Evolutionary conservation across 1,140 invertebrate genomes (phyloP).

Genomic region (Bombus pyrosoma): DNA sequence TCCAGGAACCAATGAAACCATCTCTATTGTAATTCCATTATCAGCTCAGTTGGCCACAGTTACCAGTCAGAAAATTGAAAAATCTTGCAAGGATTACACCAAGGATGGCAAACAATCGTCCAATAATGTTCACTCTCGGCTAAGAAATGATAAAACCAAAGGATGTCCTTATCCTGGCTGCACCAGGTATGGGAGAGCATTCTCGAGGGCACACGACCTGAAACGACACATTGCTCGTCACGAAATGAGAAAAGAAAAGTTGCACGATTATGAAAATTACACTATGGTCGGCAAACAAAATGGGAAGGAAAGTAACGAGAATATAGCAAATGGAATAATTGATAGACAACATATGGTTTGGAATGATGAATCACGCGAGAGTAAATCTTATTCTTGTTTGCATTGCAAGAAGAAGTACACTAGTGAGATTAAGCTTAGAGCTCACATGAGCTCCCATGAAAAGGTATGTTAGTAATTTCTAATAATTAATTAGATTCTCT

Average conservation of each 20-base stretch:
- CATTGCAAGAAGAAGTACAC: slow-evolving; percentile 76
- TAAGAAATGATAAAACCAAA: slow-evolving; percentile 71
- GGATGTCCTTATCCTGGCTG: slow-evolving; percentile 78
- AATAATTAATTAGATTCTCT: not conserved
- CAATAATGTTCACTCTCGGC: slow-evolving; percentile 27
- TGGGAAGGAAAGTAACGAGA: slow-evolving; percentile 68
- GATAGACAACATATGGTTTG: slow-evolving; percentile 51
- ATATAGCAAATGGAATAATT: slow-evolving; percentile 66
- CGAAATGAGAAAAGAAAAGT: slow-evolving; percentile 77
- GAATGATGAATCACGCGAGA: slow-evolving; percentile 26
- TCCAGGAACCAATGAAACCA: slow-evolving; percentile 75
- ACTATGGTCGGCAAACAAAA: slow-evolving; percentile 1
- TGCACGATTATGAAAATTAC: slow-evolving; percentile 55
- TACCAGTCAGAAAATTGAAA: slow-evolving; percentile 45
- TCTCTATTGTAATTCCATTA: slow-evolving; percentile 79
- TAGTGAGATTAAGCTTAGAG: slow-evolving; percentile 73
- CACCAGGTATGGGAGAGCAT: slow-evolving; percentile 75
- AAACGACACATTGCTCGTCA: slow-evolving; percentile 80
- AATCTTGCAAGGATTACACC: slow-evolving; percentile 53
- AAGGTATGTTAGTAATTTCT: slow-evolving; percentile 72
- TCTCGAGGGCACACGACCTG: slow-evolving; percentile 78
- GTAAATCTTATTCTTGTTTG: slow-evolving; percentile 51
- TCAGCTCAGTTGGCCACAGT: slow-evolving; percentile 58
- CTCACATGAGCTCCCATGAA: slow-evolving; percentile 73
- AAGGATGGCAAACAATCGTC: slow-evolving; percentile 49